phyloP scores from a whole-genome alignment of 2,113 vertebrate species.

The Caloenas nicobarica region DNA sequence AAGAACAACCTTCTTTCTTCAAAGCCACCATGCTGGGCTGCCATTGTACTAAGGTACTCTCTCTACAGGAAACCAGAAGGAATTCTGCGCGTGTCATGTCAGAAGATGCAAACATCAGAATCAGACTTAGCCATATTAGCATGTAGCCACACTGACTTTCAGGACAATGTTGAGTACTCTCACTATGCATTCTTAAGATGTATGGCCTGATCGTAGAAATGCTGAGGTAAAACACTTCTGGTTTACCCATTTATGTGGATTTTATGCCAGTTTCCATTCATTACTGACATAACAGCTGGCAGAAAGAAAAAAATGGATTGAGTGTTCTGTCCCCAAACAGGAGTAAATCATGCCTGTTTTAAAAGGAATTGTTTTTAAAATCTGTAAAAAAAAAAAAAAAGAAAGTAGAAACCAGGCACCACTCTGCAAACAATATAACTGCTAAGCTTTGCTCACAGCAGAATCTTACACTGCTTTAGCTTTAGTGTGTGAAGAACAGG shows the following conservation, averaged over 20 bases:
- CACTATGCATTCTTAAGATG: background rate
- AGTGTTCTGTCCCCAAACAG: background rate
- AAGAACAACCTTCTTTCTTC: background rate
- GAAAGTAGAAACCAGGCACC: background rate
- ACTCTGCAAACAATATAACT: background rate
- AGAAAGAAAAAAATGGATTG: background rate
- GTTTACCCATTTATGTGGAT: background rate
- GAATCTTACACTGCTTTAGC: background rate
- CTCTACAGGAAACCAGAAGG: background rate
- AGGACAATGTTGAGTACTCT: background rate
- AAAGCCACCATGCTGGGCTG: background rate
- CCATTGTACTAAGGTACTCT: too few relatives aligned
- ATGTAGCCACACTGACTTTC: background rate
- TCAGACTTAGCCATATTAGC: rapidly evolving
- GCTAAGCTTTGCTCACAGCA: background rate
- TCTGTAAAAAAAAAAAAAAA: background rate
- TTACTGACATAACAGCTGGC: background rate
- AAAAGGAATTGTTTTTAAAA: background rate
- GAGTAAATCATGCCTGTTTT: background rate
- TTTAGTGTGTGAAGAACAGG: background rate
- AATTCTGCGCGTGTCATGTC: background rate
- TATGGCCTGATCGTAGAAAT: background rate
- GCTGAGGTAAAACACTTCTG: background rate
- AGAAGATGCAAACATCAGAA: background rate
- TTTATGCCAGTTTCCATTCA: background rate